Percentiles rank a stretch among this genome's conserved stretches.
phyloP scores from a whole-genome alignment of 1,140 invertebrate genomes.

The Physella acuta region DNA sequence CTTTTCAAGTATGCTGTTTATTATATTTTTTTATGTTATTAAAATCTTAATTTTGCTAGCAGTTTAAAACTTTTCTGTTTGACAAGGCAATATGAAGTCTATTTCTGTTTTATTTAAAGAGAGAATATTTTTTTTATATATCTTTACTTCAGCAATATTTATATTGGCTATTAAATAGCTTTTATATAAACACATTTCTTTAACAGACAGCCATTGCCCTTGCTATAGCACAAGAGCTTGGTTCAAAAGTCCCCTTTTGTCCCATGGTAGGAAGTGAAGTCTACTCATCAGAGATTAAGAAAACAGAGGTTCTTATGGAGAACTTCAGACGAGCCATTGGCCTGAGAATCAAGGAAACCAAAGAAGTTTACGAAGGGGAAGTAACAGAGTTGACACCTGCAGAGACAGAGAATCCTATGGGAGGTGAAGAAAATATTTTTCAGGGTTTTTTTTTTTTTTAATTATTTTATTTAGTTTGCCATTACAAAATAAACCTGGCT shows the following conservation, averaged over 20 bases:
- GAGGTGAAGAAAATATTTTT: slow-evolving; percentile 66
- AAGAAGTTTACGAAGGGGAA: slow-evolving; percentile 99
- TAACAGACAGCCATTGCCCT: slow-evolving; percentile 88
- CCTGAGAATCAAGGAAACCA: slow-evolving; percentile 79
- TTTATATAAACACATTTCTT: neutral
- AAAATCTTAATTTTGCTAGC: neutral
- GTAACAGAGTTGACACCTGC: slow-evolving; percentile 95
- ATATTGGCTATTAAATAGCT: neutral
- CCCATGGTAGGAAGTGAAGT: slow-evolving; percentile 99
- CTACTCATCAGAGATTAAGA: slow-evolving; percentile 99
- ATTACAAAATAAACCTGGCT: no score
- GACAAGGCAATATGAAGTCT: neutral
- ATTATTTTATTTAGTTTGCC: no score
- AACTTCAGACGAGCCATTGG: slow-evolving; percentile 98
- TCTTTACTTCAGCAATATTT: neutral
- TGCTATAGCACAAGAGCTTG: slow-evolving; percentile 96
- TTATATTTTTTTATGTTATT: neutral
- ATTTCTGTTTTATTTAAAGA: neutral
- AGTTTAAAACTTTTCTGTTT: neutral
- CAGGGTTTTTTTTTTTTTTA: no score
- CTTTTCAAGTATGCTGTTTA: neutral
- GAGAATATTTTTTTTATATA: neutral
- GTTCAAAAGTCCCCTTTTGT: slow-evolving; percentile 98
- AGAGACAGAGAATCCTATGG: slow-evolving; percentile 95
- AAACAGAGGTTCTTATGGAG: slow-evolving; percentile 99